A percentile compares a stretch with the other conserved stretches of the same genome.
phyloP scores from a whole-genome alignment of 2,113 vertebrate genomes.

The Corvus hawaiiensis region DNA sequence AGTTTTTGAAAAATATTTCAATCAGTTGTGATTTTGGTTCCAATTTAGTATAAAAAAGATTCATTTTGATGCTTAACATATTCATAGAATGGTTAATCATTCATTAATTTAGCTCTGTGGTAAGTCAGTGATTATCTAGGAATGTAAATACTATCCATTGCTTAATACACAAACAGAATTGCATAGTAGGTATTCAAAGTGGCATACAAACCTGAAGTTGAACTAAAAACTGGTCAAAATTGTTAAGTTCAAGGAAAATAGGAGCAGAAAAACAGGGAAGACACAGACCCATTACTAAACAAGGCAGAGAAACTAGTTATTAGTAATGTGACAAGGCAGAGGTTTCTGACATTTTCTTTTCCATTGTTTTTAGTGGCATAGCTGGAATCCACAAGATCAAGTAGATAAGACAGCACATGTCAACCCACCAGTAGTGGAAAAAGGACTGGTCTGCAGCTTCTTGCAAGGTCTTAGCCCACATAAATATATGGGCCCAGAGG shows the following conservation, averaged over 20 bases:
- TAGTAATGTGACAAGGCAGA: neutral
- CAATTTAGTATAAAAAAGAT: neutral
- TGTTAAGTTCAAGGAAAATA: neutral
- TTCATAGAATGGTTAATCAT: neutral
- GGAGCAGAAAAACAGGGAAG: neutral
- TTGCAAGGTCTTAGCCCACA: neutral
- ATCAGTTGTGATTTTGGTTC: neutral
- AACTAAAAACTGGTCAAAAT: neutral
- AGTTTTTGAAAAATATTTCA: neutral
- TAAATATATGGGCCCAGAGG: neutral
- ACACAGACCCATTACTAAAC: neutral
- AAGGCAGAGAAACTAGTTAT: neutral
- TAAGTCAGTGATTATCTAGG: neutral
- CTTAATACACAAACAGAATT: neutral
- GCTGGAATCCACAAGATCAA: neutral
- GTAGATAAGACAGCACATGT: neutral
- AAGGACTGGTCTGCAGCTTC: neutral
- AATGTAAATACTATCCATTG: neutral
- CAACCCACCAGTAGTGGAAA: neutral
- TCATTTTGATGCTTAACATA: neutral
- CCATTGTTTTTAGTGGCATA: neutral
- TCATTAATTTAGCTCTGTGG: neutral
- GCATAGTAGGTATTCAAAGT: neutral
- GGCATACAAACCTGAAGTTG: neutral
- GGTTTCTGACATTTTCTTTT: neutral